Evolutionary conservation across 2,888 invertebrate species (phyloP).

Genomic region (Timandra comae): DNA sequence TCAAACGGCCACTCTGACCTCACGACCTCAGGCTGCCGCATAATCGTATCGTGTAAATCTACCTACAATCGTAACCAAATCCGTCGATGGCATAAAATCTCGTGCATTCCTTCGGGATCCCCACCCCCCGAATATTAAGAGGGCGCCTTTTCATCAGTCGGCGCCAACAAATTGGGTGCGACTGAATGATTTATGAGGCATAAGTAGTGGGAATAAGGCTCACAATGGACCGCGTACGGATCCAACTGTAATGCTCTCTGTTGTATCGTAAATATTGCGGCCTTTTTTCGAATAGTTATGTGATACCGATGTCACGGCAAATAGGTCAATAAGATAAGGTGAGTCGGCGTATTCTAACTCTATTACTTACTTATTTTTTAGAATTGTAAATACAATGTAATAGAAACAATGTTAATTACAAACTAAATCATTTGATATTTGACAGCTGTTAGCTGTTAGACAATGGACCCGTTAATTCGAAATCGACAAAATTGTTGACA

Average conservation of each 20-base stretch:
- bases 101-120: slow-evolving; percentile 27
- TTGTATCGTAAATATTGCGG: slow-evolving; percentile 28
- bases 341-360: too few species aligned
- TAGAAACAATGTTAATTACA: too few species aligned
- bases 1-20: slow-evolving; percentile 6
- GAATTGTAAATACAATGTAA: too few species aligned
- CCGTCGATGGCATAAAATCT: slow-evolving; percentile 32
- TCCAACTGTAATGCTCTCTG: slow-evolving; percentile 24
- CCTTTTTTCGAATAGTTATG: slow-evolving; percentile 2
- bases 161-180: slow-evolving; percentile 45
- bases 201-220: slow-evolving; percentile 31
- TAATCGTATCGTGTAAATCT: slow-evolving; percentile 13
- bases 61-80: slow-evolving; percentile 14
- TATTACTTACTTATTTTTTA: too few species aligned
- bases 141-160: slow-evolving; percentile 44
- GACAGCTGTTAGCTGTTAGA: too few species aligned
- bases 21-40: slow-evolving; percentile 6
- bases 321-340: too few species aligned
- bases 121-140: slow-evolving; percentile 32
- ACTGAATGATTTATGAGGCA: slow-evolving; percentile 49
- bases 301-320: too few species aligned
- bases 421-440: too few species aligned
- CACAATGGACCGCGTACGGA: slow-evolving; percentile 24
- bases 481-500: neutral
- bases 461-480: too few species aligned